These are phyloP conservation scores for Drosophila lowei DNA, from an alignment of 1,140 invertebrate genomes.

Conservation along the genomic window DNA sequence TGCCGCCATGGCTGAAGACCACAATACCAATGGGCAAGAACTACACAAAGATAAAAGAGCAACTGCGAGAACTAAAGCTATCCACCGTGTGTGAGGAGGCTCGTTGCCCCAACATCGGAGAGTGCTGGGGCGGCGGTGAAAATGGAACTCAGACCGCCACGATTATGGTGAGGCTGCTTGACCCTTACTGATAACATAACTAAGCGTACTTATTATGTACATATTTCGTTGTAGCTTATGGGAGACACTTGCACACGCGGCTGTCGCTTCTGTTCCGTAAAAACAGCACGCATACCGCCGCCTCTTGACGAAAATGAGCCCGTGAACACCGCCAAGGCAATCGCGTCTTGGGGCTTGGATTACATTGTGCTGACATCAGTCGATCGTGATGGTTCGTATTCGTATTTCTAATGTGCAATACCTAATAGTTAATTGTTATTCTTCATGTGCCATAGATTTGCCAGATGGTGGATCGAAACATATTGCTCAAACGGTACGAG, in stretches of 20 bases:
- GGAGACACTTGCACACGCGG: slow-evolving; percentile 96
- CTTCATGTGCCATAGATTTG: slow-evolving; percentile 86
- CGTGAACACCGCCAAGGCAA: slow-evolving; percentile 95
- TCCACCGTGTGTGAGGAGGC: slow-evolving; percentile 99
- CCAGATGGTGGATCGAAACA: slow-evolving; percentile 95
- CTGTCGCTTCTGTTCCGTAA: slow-evolving; percentile 99
- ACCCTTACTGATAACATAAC: slow-evolving; percentile 56
- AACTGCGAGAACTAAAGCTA: slow-evolving; percentile 94
- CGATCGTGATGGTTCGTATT: slow-evolving; percentile 91
- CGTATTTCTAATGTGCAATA: not conserved
- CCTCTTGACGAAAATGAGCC: slow-evolving; percentile 96
- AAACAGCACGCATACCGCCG: slow-evolving; percentile 96
- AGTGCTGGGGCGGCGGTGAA: slow-evolving; percentile 98
- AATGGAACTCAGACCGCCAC: slow-evolving; percentile 94
- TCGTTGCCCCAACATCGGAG: slow-evolving; percentile 99
- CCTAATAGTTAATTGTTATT: slow-evolving; percentile 57
- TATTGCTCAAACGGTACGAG: slow-evolving; percentile 94
- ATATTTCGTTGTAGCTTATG: slow-evolving; percentile 87
- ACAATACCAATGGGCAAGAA: slow-evolving; percentile 96
- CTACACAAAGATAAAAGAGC: slow-evolving; percentile 93
- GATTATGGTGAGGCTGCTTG: slow-evolving; percentile 89
- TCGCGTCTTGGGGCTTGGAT: slow-evolving; percentile 97
- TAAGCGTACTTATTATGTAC: slow-evolving; percentile 3
- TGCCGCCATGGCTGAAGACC: slow-evolving; percentile 99
- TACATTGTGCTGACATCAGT: slow-evolving; percentile 99